Evolutionary conservation across 2,113 vertebrate genomes (phyloP).

Genomic region (Atherinomorus stipes): DNA sequence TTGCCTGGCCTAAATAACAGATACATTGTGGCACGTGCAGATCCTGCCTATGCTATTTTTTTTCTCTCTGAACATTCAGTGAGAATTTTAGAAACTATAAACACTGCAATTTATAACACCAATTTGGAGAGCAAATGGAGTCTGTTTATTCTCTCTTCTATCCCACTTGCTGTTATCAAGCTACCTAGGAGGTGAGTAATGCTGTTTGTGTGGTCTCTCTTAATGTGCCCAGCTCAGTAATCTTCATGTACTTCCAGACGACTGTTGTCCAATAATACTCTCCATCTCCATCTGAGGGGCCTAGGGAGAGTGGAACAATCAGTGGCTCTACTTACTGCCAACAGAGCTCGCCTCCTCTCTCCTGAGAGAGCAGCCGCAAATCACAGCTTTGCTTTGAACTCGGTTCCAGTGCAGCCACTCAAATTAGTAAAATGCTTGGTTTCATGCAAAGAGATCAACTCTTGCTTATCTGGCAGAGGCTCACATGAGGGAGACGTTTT

Average conservation of each 20-base stretch:
- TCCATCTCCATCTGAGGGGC: slow-evolving; percentile 66
- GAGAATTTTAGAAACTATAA: slow-evolving; percentile 36
- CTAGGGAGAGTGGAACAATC: slow-evolving; percentile 75
- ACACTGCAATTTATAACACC: slow-evolving; percentile 42
- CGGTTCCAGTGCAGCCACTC: slow-evolving; percentile 73
- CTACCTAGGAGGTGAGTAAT: slow-evolving; percentile 64
- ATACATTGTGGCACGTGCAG: background rate
- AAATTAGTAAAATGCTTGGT: slow-evolving; percentile 77
- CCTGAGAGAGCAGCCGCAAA: slow-evolving; percentile 60
- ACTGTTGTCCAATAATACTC: slow-evolving; percentile 71
- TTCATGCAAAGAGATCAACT: slow-evolving; percentile 68
- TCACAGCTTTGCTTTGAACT: slow-evolving; percentile 76
- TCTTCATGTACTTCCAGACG: slow-evolving; percentile 74
- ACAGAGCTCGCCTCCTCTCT: slow-evolving; percentile 59
- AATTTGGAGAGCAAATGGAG: slow-evolving; percentile 52
- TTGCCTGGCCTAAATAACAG: background rate
- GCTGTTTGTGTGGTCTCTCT: slow-evolving; percentile 64
- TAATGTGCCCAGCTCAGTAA: slow-evolving; percentile 65
- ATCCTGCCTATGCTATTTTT: background rate
- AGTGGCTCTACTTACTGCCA: slow-evolving; percentile 68
- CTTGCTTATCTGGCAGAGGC: slow-evolving; percentile 70
- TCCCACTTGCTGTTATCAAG: slow-evolving; percentile 28
- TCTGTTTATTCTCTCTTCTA: slow-evolving; percentile 30
- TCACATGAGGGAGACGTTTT: slow-evolving; percentile 48
- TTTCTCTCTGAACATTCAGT: slow-evolving; percentile 3